Percentiles rank a stretch among this genome's conserved stretches.
These are phyloP conservation scores for Scaeva pyrastri DNA, from an alignment of 2,888 invertebrate species.

Conservation along the genomic window DNA sequence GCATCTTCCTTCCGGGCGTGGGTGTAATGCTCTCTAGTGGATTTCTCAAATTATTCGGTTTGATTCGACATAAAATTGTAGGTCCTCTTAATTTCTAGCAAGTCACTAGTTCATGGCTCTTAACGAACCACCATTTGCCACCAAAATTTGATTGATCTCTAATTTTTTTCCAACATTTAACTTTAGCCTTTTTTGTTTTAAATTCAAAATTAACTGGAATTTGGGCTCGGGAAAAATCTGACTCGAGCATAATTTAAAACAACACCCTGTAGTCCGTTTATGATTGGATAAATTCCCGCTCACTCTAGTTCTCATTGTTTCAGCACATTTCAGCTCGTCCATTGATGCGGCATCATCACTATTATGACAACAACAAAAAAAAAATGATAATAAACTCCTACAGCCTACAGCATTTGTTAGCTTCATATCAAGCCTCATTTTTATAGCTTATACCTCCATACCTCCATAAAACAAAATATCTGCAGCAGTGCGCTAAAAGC, in stretches of 20 bases:
- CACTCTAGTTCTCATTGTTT: conserved; percentile 64
- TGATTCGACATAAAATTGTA: too few relatives aligned
- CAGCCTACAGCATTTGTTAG: not conserved
- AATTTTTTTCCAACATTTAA: too few relatives aligned
- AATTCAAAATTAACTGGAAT: too few relatives aligned
- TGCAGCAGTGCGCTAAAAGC: conserved; percentile 32
- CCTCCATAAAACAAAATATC: not conserved
- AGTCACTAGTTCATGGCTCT: too few relatives aligned
- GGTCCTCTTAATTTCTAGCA: too few relatives aligned
- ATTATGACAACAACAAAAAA: not conserved
- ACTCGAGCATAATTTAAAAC: not conserved
- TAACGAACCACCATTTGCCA: too few relatives aligned
- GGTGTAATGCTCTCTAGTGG: too few relatives aligned
- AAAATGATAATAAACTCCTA: conserved; percentile 22
- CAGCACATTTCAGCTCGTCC: conserved; percentile 29
- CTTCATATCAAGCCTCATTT: conserved; percentile 23
- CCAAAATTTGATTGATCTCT: too few relatives aligned
- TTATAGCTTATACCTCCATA: not conserved
- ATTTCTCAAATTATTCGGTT: too few relatives aligned
- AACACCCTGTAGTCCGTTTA: conserved; percentile 19
- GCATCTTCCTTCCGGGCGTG: too few relatives aligned
- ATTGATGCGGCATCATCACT: conserved; percentile 46
- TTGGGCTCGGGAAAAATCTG: too few relatives aligned
- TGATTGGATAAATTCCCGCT: conserved; percentile 50
- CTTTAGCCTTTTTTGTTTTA: too few relatives aligned